Percentiles rank a stretch among this genome's conserved stretches.
Conservation (phyloP, 2,888 invertebrate genomes). For the Girardia tigrina region DNA sequence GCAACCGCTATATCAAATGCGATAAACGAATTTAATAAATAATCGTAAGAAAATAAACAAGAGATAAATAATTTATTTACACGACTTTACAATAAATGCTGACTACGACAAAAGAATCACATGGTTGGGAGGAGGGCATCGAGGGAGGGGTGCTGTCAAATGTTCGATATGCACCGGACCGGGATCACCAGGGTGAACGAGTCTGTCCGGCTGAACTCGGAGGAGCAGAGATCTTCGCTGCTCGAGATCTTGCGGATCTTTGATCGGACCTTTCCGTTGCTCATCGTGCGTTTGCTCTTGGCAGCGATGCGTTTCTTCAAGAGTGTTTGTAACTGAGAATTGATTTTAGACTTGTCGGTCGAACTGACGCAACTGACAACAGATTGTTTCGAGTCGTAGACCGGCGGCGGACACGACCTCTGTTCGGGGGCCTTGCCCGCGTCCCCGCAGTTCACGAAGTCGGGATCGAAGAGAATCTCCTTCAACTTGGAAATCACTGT, state of each 20-base stretch:
- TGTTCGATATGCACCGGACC: not conserved
- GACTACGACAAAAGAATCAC: no score
- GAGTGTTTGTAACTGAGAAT: not conserved
- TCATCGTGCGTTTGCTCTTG: not conserved
- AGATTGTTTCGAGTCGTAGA: not conserved
- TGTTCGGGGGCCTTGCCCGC: not conserved
- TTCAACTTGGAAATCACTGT: not conserved
- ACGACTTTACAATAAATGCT: no score
- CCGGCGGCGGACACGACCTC: not conserved
- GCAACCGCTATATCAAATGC: no score
- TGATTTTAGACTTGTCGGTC: not conserved
- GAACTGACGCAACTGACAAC: not conserved
- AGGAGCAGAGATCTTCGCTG: not conserved
- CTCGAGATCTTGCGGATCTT: not conserved
- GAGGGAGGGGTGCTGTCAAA: not conserved
- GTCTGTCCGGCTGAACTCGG: not conserved
- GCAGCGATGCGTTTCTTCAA: constrained; percentile 23
- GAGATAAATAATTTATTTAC: no score
- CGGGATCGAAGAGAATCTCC: not conserved
- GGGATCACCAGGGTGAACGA: not conserved
- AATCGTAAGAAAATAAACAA: no score
- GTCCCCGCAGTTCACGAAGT: not conserved
- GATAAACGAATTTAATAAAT: no score
- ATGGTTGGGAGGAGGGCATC: no score
- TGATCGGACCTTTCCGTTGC: not conserved